Conservation (phyloP, 2,113 vertebrate genomes). For the Dicentrarchus labrax region DNA sequence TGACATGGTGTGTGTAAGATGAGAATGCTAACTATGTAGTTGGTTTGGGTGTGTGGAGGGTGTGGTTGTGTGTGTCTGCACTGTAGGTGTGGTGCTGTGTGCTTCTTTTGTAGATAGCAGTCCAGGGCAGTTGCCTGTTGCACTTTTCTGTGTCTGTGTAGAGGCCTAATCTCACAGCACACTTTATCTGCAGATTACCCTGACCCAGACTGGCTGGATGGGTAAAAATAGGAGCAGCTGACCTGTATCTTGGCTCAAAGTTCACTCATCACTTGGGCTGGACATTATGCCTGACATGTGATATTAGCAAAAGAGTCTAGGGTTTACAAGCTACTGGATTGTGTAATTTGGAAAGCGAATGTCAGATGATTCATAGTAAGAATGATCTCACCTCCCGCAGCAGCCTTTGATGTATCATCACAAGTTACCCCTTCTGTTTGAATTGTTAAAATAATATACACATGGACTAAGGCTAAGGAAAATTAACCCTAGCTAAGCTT, state of each 20-base stretch:
- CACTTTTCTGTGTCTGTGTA: constrained; percentile 41
- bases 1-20: not conserved
- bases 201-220: constrained; percentile 26
- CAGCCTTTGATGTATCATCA: constrained; percentile 1
- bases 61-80: constrained; percentile 43
- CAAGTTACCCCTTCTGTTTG: constrained; percentile 9
- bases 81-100: constrained; percentile 62
- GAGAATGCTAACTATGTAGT: constrained; percentile 52
- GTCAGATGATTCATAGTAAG: constrained; percentile 13
- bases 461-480: not conserved
- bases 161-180: constrained; percentile 53
- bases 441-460: constrained; percentile 8
- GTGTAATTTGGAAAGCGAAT: not conserved
- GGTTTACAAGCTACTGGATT: not conserved
- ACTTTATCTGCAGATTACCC: constrained; percentile 68
- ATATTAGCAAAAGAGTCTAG: not conserved
- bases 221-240: constrained; percentile 64
- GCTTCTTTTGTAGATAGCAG: constrained; percentile 58
- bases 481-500: not conserved
- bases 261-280: constrained; percentile 20
- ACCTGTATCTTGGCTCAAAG: constrained; percentile 45
- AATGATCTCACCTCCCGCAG: not conserved
- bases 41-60: constrained; percentile 57
- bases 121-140: constrained; percentile 30
- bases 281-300: constrained; percentile 5